phyloP scores from a whole-genome alignment of 2,888 invertebrate genomes.

The Euplagia quadripunctaria region DNA sequence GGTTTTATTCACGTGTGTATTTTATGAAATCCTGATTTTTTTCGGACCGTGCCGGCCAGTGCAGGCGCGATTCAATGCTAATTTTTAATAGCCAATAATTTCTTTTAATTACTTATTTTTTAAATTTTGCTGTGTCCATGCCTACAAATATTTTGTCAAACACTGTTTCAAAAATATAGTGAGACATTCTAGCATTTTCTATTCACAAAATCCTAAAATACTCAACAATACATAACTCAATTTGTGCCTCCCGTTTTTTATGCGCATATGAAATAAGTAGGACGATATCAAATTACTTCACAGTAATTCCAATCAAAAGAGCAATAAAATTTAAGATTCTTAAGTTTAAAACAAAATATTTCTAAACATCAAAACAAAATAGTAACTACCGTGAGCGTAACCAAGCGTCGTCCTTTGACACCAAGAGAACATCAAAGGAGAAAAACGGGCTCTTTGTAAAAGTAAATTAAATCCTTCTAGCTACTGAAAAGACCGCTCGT shows the following conservation, averaged over 20 bases:
- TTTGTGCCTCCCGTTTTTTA: not conserved
- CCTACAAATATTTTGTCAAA: too few relatives aligned
- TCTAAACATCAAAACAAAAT: conserved; percentile 1
- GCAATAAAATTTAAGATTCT: not conserved
- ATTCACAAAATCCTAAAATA: too few relatives aligned
- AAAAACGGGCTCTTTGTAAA: conserved; percentile 42
- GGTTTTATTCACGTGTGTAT: not conserved
- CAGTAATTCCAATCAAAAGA: not conserved
- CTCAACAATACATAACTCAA: too few relatives aligned
- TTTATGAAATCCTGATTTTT: not conserved
- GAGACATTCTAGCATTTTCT: too few relatives aligned
- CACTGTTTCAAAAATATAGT: too few relatives aligned
- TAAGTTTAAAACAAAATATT: not conserved
- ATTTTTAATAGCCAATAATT: too few relatives aligned
- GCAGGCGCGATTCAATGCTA: too few relatives aligned
- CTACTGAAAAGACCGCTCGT: conserved; percentile 39
- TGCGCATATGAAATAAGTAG: not conserved
- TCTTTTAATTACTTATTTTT: too few relatives aligned
- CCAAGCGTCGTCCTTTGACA: not conserved
- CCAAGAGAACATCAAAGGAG: conserved; percentile 32
- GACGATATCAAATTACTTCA: not conserved
- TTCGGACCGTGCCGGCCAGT: too few relatives aligned
- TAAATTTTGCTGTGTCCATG: too few relatives aligned
- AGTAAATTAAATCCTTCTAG: conserved; percentile 52
- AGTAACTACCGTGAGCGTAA: not conserved